Conservation (phyloP, 2,797 vertebrate genomes). For the Melanotaenia maccullochi region DNA sequence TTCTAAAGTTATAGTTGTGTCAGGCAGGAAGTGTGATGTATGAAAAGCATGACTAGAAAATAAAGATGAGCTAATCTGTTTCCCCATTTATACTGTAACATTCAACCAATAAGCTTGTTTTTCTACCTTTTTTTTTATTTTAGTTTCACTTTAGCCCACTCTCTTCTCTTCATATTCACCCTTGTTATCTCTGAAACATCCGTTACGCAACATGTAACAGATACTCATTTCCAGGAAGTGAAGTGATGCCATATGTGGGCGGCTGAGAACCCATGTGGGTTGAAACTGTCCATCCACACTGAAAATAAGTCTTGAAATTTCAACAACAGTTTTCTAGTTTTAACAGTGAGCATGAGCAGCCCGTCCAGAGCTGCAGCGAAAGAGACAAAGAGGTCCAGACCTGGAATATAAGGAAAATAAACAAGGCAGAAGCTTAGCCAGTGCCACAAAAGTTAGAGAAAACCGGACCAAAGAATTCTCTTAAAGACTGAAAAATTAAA, state of each 20-base stretch:
- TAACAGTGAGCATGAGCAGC: constrained; percentile 42
- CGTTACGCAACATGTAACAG: constrained; percentile 68
- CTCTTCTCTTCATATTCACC: constrained; percentile 48
- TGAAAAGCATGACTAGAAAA: not conserved
- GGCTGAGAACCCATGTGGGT: constrained; percentile 61
- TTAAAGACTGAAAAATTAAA: not conserved
- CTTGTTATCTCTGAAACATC: constrained; percentile 50
- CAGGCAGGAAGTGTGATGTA: not conserved
- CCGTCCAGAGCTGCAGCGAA: constrained; percentile 25
- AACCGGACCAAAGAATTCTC: not conserved
- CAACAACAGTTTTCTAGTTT: constrained; percentile 19
- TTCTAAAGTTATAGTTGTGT: not conserved
- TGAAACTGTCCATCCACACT: constrained; percentile 57
- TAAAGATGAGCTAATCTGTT: constrained; percentile 1
- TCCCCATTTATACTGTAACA: constrained; percentile 23
- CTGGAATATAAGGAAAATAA: constrained; percentile 50
- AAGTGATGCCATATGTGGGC: constrained; percentile 64
- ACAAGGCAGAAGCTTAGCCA: constrained; percentile 19
- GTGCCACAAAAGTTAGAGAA: constrained; percentile 21
- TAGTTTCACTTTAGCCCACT: constrained; percentile 60
- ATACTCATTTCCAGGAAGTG: constrained; percentile 56
- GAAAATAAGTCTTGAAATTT: constrained; percentile 58
- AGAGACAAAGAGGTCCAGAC: constrained; percentile 34
- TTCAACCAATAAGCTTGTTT: constrained; percentile 24
- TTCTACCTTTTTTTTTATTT: constrained; percentile 9